Percentiles rank a stretch among this genome's conserved stretches.
These are phyloP conservation scores for Drosophila subobscura DNA, from an alignment of 1,140 invertebrate genomes.

Conservation along the genomic window DNA sequence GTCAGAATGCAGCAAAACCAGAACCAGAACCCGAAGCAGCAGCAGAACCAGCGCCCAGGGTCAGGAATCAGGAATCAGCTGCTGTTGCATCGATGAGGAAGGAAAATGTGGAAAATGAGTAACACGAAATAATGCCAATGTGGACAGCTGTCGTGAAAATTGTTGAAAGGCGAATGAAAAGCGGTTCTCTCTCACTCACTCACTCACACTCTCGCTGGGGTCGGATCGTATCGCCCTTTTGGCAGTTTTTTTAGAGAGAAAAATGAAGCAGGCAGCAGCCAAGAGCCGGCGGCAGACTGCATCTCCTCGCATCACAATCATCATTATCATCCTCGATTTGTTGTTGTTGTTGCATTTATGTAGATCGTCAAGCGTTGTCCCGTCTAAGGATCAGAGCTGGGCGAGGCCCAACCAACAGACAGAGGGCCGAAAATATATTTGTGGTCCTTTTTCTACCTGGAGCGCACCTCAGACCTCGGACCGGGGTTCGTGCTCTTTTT, in stretches of 20 bases:
- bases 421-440: constrained; percentile 25
- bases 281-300: too few species aligned
- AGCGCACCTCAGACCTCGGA: constrained; percentile 27
- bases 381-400: constrained; percentile 51
- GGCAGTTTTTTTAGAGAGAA: constrained; percentile 44
- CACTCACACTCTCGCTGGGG: background rate
- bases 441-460: constrained; percentile 34
- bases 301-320: constrained; percentile 38
- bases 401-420: constrained; percentile 39
- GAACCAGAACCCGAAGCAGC: constrained; percentile 28
- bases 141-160: constrained; percentile 79
- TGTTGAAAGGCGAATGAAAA: constrained; percentile 78
- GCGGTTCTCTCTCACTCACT: constrained; percentile 53
- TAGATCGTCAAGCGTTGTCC: constrained; percentile 73
- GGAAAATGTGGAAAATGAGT: constrained; percentile 19
- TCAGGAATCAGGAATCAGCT: constrained; percentile 80
- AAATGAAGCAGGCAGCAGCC: constrained; percentile 2
- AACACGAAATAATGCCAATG: constrained; percentile 68
- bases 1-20: constrained; percentile 13
- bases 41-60: constrained; percentile 43
- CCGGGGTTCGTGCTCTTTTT: constrained; percentile 51
- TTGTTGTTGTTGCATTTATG: constrained; percentile 42
- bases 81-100: constrained; percentile 45
- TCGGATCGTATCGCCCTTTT: constrained; percentile 49
- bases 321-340: constrained; percentile 48